Conservation (phyloP, 2,797 vertebrate species). For the Dendrocincla tyrannina region DNA sequence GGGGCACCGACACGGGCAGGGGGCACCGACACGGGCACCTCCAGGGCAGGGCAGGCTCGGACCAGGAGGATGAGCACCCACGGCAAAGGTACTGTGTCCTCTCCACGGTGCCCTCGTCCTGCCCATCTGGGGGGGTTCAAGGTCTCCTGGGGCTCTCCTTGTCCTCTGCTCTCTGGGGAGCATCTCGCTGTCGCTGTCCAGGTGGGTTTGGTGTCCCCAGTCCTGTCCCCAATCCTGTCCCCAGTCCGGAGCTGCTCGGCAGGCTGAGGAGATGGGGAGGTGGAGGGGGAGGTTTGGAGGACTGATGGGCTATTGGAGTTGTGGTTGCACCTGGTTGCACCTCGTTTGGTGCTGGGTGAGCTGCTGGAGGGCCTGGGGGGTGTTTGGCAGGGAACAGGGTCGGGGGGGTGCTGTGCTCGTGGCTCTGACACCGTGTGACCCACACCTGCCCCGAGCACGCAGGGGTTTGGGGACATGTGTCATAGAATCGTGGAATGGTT, state of each 20-base stretch:
- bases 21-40: background rate
- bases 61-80: background rate
- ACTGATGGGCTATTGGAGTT: rapidly evolving
- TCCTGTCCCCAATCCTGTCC: background rate
- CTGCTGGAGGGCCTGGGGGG: background rate
- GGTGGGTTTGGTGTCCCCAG: background rate
- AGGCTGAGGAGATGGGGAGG: background rate
- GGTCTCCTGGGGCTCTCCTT: background rate
- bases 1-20: background rate
- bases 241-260: background rate
- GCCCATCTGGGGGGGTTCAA: rapidly evolving
- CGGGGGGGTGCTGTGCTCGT: rapidly evolving
- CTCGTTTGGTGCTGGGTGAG: background rate
- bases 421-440: rapidly evolving
- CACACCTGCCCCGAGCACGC: rapidly evolving
- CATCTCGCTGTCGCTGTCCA: rapidly evolving
- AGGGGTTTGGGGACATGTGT: background rate
- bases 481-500: rapidly evolving
- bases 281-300: background rate
- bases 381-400: rapidly evolving
- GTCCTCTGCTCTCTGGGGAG: background rate
- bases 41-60: background rate
- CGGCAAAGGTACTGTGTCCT: background rate
- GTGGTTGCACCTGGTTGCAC: too few relatives aligned
- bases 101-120: rapidly evolving